Conservation (phyloP, 2,797 vertebrate species). For the Manis pentadactyla region DNA sequence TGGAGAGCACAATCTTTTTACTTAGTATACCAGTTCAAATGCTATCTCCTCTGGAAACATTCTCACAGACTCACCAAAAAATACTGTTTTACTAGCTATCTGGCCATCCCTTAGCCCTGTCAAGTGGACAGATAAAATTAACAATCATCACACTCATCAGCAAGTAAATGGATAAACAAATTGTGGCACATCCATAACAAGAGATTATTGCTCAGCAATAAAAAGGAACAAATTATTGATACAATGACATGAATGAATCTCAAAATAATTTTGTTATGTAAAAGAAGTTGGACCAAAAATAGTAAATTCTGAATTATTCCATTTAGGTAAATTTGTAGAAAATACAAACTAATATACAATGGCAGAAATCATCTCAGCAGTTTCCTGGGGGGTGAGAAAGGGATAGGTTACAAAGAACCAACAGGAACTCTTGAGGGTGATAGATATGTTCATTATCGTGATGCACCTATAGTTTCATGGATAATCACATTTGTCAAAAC, state of each 20-base stretch:
- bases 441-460: neutral
- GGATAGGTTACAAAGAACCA: neutral
- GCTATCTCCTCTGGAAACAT: neutral
- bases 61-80: neutral
- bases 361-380: neutral
- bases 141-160: too few relatives aligned
- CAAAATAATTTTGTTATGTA: neutral
- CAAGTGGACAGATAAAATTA: too few relatives aligned
- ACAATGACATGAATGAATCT: neutral
- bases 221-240: neutral
- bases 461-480: neutral
- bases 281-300: neutral
- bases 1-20: neutral
- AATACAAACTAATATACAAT: neutral
- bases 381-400: neutral
- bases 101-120: too few relatives aligned
- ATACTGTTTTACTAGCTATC: too few relatives aligned
- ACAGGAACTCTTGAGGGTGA: neutral
- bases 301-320: neutral
- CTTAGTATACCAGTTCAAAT: neutral
- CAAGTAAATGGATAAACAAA: neutral
- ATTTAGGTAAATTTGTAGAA: neutral
- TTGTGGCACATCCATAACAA: neutral
- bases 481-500: neutral
- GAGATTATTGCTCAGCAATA: neutral